Evolutionary conservation across 2,113 vertebrate species (phyloP).

Genomic region (Hipposideros armiger): DNA sequence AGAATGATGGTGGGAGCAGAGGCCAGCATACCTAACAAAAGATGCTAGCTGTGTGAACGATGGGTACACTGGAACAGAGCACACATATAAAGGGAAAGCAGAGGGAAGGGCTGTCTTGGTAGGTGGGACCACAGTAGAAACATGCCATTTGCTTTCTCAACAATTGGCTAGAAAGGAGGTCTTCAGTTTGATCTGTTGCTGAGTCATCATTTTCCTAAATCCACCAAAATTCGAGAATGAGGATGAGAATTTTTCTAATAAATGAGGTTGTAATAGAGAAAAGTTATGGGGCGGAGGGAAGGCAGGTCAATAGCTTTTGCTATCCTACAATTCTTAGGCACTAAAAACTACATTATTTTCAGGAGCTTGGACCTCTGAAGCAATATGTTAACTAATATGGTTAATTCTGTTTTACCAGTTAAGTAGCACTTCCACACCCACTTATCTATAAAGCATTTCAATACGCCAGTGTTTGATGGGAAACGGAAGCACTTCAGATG

Average conservation of each 20-base stretch:
- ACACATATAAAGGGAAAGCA: accelerated
- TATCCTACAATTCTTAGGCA: neutral
- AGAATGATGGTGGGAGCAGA: neutral
- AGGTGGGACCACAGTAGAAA: neutral
- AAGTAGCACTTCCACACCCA: neutral
- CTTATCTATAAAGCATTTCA: neutral
- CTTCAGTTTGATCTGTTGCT: neutral
- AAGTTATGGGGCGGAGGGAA: neutral
- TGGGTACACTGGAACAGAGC: neutral
- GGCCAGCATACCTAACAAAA: neutral
- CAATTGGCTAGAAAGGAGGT: neutral
- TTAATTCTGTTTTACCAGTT: neutral
- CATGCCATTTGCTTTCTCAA: neutral
- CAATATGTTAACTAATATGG: neutral
- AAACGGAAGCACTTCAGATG: neutral
- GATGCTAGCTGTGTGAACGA: neutral
- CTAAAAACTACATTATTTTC: neutral
- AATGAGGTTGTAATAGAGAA: neutral
- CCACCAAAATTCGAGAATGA: neutral
- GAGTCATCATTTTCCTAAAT: neutral
- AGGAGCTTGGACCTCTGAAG: neutral
- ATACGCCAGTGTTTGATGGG: neutral
- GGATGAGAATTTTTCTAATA: neutral
- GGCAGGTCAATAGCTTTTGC: neutral
- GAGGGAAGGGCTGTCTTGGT: neutral